Conservation (phyloP, 92 coral and sea anemone species). For the Epizoanthus stellaris region DNA sequence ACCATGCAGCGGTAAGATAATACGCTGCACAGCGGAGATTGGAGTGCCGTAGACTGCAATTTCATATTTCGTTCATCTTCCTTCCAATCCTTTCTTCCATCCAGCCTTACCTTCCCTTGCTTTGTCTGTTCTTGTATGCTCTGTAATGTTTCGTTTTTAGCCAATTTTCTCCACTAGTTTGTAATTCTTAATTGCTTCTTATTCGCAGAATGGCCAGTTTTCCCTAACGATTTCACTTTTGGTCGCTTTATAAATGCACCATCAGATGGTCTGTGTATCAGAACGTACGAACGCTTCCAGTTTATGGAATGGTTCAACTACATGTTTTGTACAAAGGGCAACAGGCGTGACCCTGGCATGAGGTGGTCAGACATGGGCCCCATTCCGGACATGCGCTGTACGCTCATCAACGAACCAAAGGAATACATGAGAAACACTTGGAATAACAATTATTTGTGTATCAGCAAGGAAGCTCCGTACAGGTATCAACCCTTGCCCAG, state of each 20-base stretch:
- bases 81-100: too few species aligned
- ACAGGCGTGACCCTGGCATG: conserved; percentile 74
- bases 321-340: conserved; percentile 75
- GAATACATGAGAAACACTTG: conserved; percentile 32
- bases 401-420: conserved; percentile 61
- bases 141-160: too few species aligned
- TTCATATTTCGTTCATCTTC: neutral
- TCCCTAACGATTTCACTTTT: conserved; percentile 87
- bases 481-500: neutral
- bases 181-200: too few species aligned
- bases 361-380: conserved; percentile 68
- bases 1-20: conserved; percentile 73
- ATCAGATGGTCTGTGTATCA: conserved; percentile 61
- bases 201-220: conserved; percentile 79
- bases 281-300: conserved; percentile 75
- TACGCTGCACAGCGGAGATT: too few species aligned
- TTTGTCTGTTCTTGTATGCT: too few species aligned
- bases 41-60: too few species aligned
- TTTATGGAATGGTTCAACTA: conserved; percentile 63
- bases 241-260: conserved; percentile 43
- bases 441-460: conserved; percentile 53
- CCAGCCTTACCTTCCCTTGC: too few species aligned
- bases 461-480: conserved; percentile 43
- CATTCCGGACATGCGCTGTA: conserved; percentile 61
- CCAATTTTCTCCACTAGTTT: too few species aligned